Evolutionary conservation across 2,888 invertebrate species (phyloP).

Genomic region (Timandra comae): DNA sequence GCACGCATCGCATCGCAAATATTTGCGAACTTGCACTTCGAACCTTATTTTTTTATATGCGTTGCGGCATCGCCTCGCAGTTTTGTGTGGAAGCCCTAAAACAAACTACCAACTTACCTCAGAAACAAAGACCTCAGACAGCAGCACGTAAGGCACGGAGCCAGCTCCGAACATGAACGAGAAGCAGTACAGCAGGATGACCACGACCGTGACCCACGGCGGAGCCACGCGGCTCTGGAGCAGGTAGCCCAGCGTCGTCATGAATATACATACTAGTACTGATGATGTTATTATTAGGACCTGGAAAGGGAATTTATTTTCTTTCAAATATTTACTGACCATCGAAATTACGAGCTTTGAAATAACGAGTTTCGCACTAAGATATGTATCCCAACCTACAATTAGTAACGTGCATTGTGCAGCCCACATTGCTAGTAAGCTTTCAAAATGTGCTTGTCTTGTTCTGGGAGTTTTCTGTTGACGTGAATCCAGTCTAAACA

Average conservation of each 20-base stretch:
- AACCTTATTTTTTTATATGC: no score
- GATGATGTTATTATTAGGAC: slow-evolving; percentile 52
- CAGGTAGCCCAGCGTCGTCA: slow-evolving; percentile 42
- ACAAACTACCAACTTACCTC: no score
- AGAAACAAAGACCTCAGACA: slow-evolving; percentile 29
- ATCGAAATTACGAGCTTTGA: background rate
- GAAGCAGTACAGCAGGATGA: slow-evolving; percentile 52
- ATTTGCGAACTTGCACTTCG: no score
- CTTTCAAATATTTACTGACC: background rate
- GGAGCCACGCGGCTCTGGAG: slow-evolving; percentile 44
- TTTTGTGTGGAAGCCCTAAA: no score
- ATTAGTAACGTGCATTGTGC: background rate
- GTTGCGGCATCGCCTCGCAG: no score
- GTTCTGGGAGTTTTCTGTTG: no score
- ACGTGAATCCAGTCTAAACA: no score
- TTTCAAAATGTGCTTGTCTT: no score
- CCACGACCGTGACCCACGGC: slow-evolving; percentile 52
- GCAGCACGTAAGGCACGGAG: slow-evolving; percentile 39
- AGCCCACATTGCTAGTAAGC: no score
- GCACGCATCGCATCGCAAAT: no score
- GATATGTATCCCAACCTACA: background rate
- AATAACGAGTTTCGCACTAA: background rate
- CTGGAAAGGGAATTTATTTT: slow-evolving; percentile 29
- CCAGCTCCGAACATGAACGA: slow-evolving; percentile 54
- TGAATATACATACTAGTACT: slow-evolving; percentile 36